These are phyloP conservation scores for Murina feae DNA, from an alignment of 2,113 vertebrate genomes.

Conservation along the genomic window DNA sequence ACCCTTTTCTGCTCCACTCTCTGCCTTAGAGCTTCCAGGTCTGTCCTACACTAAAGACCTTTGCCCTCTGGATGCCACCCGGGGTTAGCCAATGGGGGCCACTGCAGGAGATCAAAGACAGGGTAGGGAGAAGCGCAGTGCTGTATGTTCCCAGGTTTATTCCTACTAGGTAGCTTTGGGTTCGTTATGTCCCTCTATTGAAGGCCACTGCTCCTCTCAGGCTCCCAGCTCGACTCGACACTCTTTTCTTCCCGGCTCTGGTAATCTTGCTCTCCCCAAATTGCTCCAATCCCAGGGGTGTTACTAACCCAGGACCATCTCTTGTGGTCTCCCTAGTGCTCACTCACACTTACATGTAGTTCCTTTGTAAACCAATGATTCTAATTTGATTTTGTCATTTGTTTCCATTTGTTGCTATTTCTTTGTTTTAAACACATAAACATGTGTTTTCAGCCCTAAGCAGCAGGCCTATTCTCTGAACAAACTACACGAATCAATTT, in stretches of 20 bases:
- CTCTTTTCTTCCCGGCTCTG: not conserved
- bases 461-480: not conserved
- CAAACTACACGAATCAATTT: not conserved
- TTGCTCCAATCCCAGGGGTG: not conserved
- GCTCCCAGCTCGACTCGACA: not conserved
- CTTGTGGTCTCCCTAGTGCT: not conserved
- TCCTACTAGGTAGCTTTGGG: not conserved
- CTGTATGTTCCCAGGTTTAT: not conserved
- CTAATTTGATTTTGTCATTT: conserved; percentile 1
- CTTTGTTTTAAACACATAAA: not conserved
- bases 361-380: not conserved
- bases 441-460: not conserved
- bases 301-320: not conserved
- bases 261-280: not conserved
- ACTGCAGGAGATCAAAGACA: not conserved
- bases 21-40: not conserved
- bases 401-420: conserved; percentile 14
- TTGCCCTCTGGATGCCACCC: not conserved
- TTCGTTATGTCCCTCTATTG: not conserved
- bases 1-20: not conserved
- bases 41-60: not conserved
- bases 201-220: not conserved
- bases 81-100: not conserved
- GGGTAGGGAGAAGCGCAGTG: not conserved
- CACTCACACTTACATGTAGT: not conserved